Conservation (phyloP, 2,888 invertebrate genomes). For the Lasioglossum malachurum region DNA sequence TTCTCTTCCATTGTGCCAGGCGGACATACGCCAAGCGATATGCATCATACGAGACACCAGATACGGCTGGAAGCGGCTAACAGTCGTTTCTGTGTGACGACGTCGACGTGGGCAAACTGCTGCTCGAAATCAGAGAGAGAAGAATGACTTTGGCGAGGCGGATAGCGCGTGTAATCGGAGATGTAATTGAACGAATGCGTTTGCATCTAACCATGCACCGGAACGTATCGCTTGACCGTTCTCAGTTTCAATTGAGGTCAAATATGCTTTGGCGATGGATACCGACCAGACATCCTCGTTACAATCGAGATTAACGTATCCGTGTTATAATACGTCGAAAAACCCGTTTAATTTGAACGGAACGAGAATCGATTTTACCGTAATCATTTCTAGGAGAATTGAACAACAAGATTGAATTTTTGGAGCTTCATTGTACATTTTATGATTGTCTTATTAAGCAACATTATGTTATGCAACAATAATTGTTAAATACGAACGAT, state of each 20-base stretch:
- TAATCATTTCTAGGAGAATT: neutral
- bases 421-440: neutral
- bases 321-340: neutral
- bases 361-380: neutral
- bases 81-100: constrained; percentile 6
- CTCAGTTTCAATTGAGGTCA: constrained; percentile 18
- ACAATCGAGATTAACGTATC: no score
- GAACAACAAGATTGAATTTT: neutral
- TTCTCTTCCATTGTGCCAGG: neutral
- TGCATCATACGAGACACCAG: neutral
- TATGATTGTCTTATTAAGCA: neutral
- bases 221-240: constrained; percentile 22
- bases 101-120: neutral
- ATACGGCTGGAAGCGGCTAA: neutral
- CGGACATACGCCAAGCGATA: neutral
- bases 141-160: constrained; percentile 30
- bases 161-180: constrained; percentile 37
- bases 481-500: no score
- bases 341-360: neutral
- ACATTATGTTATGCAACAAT: no score
- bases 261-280: neutral
- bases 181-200: constrained; percentile 27
- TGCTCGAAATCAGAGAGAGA: constrained; percentile 43
- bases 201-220: constrained; percentile 32
- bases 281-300: neutral